These are phyloP conservation scores for Manacus vitellinus DNA, from an alignment of 2,113 vertebrate genomes.

Conservation along the genomic window DNA sequence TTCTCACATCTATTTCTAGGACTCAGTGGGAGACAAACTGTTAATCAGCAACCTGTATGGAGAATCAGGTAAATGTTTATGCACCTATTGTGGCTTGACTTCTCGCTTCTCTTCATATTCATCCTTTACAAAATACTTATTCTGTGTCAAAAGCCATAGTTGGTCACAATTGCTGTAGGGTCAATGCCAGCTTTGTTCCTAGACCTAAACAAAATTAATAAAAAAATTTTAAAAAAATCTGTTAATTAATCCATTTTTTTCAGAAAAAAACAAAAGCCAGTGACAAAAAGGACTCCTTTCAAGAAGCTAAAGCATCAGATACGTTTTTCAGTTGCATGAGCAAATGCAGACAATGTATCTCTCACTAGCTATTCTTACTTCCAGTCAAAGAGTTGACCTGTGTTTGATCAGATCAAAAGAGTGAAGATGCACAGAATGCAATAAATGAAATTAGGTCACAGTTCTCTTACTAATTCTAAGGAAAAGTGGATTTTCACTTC, in stretches of 20 bases:
- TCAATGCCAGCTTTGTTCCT: background rate
- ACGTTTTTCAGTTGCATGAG: background rate
- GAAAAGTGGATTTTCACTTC: background rate
- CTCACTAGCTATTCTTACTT: background rate
- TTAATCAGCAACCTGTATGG: background rate
- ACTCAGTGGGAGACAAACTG: background rate
- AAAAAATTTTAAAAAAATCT: background rate
- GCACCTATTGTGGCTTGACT: background rate
- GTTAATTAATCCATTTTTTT: background rate
- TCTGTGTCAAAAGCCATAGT: background rate
- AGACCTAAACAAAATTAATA: background rate
- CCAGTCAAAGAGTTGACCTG: background rate
- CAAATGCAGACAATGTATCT: background rate
- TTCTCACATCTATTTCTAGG: background rate
- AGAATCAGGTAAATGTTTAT: background rate
- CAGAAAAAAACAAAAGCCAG: background rate
- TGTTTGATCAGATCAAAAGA: background rate
- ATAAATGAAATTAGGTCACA: background rate
- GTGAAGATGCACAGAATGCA: background rate
- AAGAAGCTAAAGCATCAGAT: background rate
- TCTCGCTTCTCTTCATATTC: background rate
- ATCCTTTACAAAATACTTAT: background rate
- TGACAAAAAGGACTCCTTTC: background rate
- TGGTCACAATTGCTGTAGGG: background rate
- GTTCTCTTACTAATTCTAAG: background rate